These are phyloP conservation scores for Himantopus leucocephalus DNA, from an alignment of 2,113 vertebrate species.

Conservation along the genomic window DNA sequence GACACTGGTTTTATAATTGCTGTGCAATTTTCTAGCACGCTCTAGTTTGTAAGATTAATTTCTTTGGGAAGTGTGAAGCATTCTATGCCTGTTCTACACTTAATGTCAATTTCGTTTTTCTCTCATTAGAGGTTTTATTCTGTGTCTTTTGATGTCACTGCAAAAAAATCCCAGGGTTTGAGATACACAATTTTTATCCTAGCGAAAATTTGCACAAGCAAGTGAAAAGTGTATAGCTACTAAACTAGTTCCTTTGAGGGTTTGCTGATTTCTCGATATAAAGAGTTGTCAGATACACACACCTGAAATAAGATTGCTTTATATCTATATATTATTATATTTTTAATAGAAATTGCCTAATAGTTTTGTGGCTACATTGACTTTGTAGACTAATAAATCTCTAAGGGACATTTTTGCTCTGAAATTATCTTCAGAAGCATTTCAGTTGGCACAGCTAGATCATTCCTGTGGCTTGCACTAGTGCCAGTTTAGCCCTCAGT, in stretches of 20 bases:
- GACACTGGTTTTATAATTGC: conserved; percentile 56
- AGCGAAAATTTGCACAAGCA: not conserved
- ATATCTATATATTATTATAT: not conserved
- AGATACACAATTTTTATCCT: not conserved
- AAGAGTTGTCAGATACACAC: not conserved
- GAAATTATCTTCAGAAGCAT: not conserved
- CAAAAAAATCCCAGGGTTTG: not conserved
- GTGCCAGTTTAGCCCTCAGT: not conserved
- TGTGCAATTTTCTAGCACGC: conserved; percentile 45
- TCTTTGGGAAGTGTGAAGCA: conserved; percentile 30
- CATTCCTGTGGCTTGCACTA: conserved; percentile 1
- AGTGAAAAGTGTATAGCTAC: not conserved
- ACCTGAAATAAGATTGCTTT: not conserved
- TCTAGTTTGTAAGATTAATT: conserved; percentile 60
- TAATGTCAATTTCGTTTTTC: not conserved
- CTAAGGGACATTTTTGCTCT: not conserved
- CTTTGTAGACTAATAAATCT: conserved; percentile 3
- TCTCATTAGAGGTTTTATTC: conserved; percentile 15
- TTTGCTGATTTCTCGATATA: not conserved
- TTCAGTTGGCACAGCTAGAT: not conserved
- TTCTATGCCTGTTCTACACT: conserved; percentile 23
- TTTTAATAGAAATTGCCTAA: not conserved
- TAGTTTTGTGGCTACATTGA: not conserved
- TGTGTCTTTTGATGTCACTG: not conserved
- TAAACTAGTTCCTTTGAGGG: not conserved